These are phyloP conservation scores for Meghimatium bilineatum DNA, from an alignment of 2,888 invertebrate species.

Conservation along the genomic window DNA sequence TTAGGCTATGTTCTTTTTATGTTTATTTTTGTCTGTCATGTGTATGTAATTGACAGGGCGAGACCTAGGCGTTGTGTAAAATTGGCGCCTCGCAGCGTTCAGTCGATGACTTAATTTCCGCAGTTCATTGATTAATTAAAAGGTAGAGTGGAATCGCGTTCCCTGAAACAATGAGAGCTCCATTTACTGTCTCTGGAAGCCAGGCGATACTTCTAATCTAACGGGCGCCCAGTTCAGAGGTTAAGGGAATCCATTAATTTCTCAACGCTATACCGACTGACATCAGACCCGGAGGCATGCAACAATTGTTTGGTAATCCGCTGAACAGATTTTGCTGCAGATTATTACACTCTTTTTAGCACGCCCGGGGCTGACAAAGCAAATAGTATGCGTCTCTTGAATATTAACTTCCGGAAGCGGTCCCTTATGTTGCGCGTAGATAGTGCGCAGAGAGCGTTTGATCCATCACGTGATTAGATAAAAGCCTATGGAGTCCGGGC, in stretches of 20 bases:
- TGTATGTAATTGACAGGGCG: background rate
- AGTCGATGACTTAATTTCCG: constrained; percentile 36
- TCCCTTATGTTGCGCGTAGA: background rate
- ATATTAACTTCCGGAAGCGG: constrained; percentile 5
- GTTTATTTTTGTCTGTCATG: background rate
- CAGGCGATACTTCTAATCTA: background rate
- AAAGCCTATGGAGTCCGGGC: too few species aligned
- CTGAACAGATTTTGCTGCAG: background rate
- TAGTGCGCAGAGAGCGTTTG: background rate
- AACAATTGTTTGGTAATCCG: constrained; percentile 31
- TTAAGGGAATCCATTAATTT: background rate
- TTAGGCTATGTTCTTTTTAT: background rate
- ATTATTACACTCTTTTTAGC: constrained; percentile 3
- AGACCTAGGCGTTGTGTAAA: background rate
- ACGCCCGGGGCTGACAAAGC: background rate
- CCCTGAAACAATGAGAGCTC: constrained; percentile 20
- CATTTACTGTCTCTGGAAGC: background rate
- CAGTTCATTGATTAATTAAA: constrained; percentile 29
- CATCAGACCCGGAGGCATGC: constrained; percentile 6
- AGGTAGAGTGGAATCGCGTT: constrained; percentile 17
- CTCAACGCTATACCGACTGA: background rate
- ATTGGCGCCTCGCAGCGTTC: constrained; percentile 20
- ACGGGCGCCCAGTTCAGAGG: background rate
- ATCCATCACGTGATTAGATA: too few species aligned
- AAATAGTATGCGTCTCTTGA: background rate